Conservation (phyloP, 2,797 vertebrate species). For the Rhodeus uyekii region DNA sequence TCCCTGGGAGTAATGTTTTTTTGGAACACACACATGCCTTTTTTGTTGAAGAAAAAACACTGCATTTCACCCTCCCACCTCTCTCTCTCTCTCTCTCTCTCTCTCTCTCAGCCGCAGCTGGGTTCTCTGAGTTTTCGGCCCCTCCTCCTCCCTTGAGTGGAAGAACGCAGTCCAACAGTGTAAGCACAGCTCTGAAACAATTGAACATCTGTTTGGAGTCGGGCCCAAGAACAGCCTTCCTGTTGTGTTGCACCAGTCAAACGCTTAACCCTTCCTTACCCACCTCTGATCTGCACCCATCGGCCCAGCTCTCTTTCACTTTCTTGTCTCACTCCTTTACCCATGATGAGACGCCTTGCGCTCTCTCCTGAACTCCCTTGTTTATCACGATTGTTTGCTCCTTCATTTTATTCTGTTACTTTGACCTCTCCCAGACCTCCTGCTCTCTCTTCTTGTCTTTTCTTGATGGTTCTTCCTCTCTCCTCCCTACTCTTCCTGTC, state of each 20-base stretch:
- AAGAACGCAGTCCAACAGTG: conserved; percentile 87
- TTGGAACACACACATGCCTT: conserved; percentile 66
- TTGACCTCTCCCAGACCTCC: conserved; percentile 15
- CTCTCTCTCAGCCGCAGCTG: conserved; percentile 79
- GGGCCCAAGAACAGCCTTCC: conserved; percentile 80
- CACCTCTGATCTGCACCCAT: conserved; percentile 28
- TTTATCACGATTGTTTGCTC: background rate
- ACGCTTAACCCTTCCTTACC: conserved; percentile 75
- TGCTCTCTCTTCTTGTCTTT: background rate
- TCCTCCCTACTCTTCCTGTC: conserved; percentile 17
- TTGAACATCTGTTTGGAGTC: conserved; percentile 93
- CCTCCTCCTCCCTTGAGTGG: conserved; percentile 77
- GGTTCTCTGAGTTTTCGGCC: conserved; percentile 72
- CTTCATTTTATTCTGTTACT: background rate
- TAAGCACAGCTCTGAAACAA: conserved; percentile 89
- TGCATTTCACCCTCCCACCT: conserved; percentile 27
- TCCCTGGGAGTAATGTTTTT: conserved; percentile 67
- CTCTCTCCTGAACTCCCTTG: background rate
- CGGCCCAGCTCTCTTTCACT: conserved; percentile 7
- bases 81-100: conserved; percentile 44
- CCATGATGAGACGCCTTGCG: background rate
- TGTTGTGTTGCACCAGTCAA: conserved; percentile 77
- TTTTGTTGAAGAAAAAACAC: conserved; percentile 54
- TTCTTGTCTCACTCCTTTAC: background rate
- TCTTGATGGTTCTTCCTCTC: conserved; percentile 11